A percentile compares a stretch with the other conserved stretches of the same genome.
Conservation (phyloP, 2,888 invertebrate species). For the Ophion costatus region DNA sequence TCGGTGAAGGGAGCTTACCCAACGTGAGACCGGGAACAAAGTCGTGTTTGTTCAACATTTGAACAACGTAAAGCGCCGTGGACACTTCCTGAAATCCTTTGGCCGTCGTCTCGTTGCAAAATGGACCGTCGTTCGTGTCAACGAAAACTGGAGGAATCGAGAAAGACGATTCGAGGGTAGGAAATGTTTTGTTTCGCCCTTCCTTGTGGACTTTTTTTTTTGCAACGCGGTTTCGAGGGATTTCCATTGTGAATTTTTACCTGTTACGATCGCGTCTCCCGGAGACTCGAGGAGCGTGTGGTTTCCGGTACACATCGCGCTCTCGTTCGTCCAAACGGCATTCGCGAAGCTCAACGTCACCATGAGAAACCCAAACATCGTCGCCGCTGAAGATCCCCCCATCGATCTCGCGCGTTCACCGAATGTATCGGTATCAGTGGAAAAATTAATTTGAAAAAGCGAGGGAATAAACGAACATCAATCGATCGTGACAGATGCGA, state of each 20-base stretch:
- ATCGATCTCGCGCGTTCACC: neutral
- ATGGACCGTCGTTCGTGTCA: constrained; percentile 81
- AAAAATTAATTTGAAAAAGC: neutral
- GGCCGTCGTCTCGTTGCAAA: constrained; percentile 80
- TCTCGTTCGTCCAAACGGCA: constrained; percentile 68
- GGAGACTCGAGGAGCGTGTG: constrained; percentile 76
- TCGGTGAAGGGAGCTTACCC: constrained; percentile 74
- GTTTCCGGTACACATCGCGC: constrained; percentile 74
- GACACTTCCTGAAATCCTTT: constrained; percentile 81
- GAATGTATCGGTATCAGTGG: neutral
- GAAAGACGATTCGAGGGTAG: neutral
- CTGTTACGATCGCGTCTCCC: constrained; percentile 79
- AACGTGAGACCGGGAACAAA: constrained; percentile 81
- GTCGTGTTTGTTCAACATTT: constrained; percentile 80
- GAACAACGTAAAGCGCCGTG: constrained; percentile 81
- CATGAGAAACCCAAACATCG: constrained; percentile 27
- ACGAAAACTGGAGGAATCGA: constrained; percentile 78
- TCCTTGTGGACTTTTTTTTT: neutral
- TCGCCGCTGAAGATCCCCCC: constrained; percentile 15
- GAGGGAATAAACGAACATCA: neutral
- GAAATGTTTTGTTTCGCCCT: neutral
- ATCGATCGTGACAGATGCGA: constrained; percentile 12
- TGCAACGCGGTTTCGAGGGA: neutral
- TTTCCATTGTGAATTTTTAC: constrained; percentile 71
- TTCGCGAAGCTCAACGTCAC: constrained; percentile 64